These are phyloP conservation scores for Drosophila kanekoi DNA, from an alignment of 2,888 invertebrate genomes.

Conservation along the genomic window DNA sequence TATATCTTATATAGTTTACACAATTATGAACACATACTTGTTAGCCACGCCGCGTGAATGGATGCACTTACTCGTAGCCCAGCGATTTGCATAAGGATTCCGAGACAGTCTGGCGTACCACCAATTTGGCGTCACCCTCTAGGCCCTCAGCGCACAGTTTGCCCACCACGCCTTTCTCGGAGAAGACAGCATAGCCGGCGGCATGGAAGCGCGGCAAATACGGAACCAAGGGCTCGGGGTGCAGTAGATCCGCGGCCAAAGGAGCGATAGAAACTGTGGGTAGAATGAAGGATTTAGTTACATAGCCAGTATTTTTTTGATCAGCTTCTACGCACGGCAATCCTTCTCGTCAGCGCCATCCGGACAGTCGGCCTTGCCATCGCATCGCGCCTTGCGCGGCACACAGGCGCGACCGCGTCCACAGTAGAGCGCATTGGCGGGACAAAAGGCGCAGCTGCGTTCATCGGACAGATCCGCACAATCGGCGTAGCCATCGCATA, in stretches of 20 bases:
- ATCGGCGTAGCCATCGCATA: slow-evolving; percentile 95
- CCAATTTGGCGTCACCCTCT: slow-evolving; percentile 87
- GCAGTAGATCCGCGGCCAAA: slow-evolving; percentile 88
- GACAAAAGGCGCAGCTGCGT: slow-evolving; percentile 92
- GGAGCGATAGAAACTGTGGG: slow-evolving; percentile 90
- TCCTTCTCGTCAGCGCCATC: slow-evolving; percentile 94
- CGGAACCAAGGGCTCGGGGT: slow-evolving; percentile 89
- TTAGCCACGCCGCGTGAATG: background rate
- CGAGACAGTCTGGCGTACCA: slow-evolving; percentile 88
- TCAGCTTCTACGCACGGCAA: slow-evolving; percentile 89
- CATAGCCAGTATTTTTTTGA: background rate
- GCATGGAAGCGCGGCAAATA: slow-evolving; percentile 89
- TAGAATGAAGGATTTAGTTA: background rate
- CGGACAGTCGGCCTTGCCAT: slow-evolving; percentile 93
- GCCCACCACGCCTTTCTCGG: slow-evolving; percentile 92
- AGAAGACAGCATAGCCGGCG: slow-evolving; percentile 94
- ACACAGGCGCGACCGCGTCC: slow-evolving; percentile 92
- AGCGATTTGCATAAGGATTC: slow-evolving; percentile 91
- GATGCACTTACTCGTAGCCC: slow-evolving; percentile 89
- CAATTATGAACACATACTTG: no score
- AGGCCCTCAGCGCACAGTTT: slow-evolving; percentile 93
- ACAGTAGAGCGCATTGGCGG: slow-evolving; percentile 90
- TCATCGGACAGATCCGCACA: slow-evolving; percentile 94
- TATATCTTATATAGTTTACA: no score
- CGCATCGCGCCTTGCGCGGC: slow-evolving; percentile 90